Base-by-base conservation (phyloP, 2,888 invertebrate species). In the Clepsis dumicolana region DNA sequence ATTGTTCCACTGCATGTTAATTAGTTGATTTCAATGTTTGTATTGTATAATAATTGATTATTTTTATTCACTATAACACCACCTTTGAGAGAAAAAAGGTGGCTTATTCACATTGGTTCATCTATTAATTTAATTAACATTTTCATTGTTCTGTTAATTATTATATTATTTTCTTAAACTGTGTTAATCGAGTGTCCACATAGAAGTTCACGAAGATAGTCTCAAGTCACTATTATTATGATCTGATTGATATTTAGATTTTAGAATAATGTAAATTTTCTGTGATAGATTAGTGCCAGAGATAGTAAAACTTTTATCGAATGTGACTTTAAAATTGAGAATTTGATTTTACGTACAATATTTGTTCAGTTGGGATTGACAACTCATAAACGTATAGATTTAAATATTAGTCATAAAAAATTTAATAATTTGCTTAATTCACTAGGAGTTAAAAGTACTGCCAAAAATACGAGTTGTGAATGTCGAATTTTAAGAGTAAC, bases 261-360 rank as follows among this genome's bases (percentile, higher is more conserved):
- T 24, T 24, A 25, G 56, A 35, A 56, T 32, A 48, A 16, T 25
- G 16, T 59, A 64, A 70, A 71, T 70, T 72, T 79, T 80, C 88
- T 89, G 89, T 89, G 89, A 89, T 88, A 89, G 73, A 70, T 66
- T 78, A 82, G 88, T 89, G 89, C 89, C 89, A 89, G 74, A 79
- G 74, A 41, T 59, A 29, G 16, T 50, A 18, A 44, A 44, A 16
- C 8, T n/a, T 44, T 44, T 48, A 21, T 48, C 21, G 4, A n/a
- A 52, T 25, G 5, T 27, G n/a, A 52, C 18, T 44, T 18, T 38
- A 44, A 44, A 44, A 18, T 44, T 16, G 41, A 18, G 16, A 1
- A 44, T 44, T 44, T 18, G 18, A 44, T 8, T 44, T 41, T 16
- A 18, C 7, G 4, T 7, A 18, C 16, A n/a, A 18, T 16, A 3